These are phyloP conservation scores for Euglossa dilemma DNA, from an alignment of 1,140 invertebrate genomes.

Conservation along the genomic window DNA sequence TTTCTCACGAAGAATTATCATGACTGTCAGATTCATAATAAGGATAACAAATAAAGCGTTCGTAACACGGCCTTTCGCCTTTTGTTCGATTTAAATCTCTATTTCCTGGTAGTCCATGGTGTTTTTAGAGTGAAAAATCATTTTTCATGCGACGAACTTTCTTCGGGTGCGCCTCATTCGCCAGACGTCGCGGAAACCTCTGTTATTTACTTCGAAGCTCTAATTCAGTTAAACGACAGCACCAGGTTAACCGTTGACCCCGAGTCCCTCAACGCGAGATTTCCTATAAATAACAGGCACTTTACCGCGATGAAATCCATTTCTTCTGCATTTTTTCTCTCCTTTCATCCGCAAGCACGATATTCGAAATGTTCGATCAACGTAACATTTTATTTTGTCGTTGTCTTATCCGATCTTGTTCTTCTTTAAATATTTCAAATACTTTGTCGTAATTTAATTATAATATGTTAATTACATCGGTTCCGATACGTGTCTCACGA, in stretches of 20 bases:
- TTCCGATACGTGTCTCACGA: too few relatives aligned
- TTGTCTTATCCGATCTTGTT: too few relatives aligned
- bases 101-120: background rate
- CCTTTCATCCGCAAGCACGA: background rate
- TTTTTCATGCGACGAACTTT: background rate
- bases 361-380: background rate
- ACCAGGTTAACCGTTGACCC: constrained; percentile 29
- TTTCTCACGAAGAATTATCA: too few relatives aligned
- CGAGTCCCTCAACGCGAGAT: background rate
- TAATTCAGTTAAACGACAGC: constrained; percentile 39
- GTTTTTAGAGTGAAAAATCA: background rate
- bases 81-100: background rate
- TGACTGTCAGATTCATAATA: too few relatives aligned
- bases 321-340: background rate
- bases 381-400: background rate
- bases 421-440: too few relatives aligned
- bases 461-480: too few relatives aligned
- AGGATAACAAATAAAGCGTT: too few relatives aligned
- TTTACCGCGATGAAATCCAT: background rate
- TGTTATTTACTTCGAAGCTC: constrained; percentile 20
- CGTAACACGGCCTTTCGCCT: background rate
- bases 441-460: too few relatives aligned
- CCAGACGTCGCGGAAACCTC: background rate
- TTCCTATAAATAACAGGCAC: constrained; percentile 13
- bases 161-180: too few relatives aligned